Base-by-base conservation (phyloP, 1,140 invertebrate genomes). In the Venustaconcha ellipsiformis region DNA sequence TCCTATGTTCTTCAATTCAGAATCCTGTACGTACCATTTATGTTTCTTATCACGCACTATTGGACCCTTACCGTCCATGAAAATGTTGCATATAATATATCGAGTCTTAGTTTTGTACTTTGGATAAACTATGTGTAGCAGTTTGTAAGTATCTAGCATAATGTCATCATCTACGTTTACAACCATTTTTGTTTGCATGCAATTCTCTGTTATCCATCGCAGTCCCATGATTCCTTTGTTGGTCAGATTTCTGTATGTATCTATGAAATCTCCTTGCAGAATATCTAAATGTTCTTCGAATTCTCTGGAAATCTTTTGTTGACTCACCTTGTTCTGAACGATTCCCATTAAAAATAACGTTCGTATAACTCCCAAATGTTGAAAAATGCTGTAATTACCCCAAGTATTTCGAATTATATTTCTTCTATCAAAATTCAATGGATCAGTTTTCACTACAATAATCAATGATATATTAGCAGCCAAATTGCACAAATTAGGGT, bases 121-220 rank as follows among this genome's bases (percentile, higher is more conserved):
- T 0, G 74, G 70, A 23, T 69, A 15, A 4, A 58, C 64, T 18
- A 11, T 80, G 67, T 3, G 55, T 65, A 18, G 74, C 70, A n/a
- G 82, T 18, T 30, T 72, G 68, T 48, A 93, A 14, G 96, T 84
- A 89, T 96, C 94, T 18, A 96, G 91, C 58, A 95, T 93, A 72
- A 94, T 95, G 85, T 97, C 96, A 88, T 97, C 96, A 87, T 97
- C 96, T 87, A 95, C 93, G 92, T 97, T 97, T 14, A 97, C 91
- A n/a, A 96, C 92, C 82, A 92, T 95, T 72, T 92, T 90, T 2
- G 92, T 91, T 55, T 92, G 89, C 13, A 83, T 80, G 87, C 96
- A 97, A 79, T 92, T 90, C n/a, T 88, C 89, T 1, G 91, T 85
- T 1, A 93, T 93, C 95, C 96, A 97, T 82, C 92, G 92, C 57